Percentiles rank a stretch among this genome's conserved stretches.
phyloP scores from a whole-genome alignment of 2,113 vertebrate species.

The Sminthopsis crassicaudata region DNA sequence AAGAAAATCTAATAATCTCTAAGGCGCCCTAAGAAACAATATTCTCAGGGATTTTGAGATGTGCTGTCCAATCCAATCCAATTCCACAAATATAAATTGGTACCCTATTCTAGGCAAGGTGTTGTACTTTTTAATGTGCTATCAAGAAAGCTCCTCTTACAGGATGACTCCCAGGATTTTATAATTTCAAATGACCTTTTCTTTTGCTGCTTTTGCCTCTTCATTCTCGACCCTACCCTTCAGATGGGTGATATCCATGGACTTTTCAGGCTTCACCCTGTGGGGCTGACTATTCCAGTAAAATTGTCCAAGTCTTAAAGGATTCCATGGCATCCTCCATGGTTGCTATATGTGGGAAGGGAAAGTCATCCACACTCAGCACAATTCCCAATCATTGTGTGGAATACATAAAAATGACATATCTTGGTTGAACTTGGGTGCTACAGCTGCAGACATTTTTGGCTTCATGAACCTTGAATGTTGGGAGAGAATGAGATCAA shows the following conservation, averaged over 20 bases:
- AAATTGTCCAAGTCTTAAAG: not conserved
- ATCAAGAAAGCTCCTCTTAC: not conserved
- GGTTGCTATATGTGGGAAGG: not conserved
- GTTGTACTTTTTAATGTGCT: not conserved
- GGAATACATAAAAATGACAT: not conserved
- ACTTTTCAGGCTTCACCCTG: not conserved
- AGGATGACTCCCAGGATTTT: not conserved
- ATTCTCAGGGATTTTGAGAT: not conserved
- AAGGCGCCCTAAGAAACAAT: not conserved
- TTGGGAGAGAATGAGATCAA: not conserved
- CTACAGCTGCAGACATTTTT: not conserved
- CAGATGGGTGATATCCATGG: not conserved
- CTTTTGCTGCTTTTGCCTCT: not conserved
- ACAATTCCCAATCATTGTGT: not conserved
- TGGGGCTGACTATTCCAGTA: not conserved
- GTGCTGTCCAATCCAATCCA: not conserved
- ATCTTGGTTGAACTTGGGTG: not conserved
- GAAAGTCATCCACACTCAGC: not conserved
- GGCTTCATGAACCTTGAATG: not conserved
- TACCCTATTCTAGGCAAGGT: not conserved
- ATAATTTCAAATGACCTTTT: not conserved
- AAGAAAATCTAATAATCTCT: not conserved
- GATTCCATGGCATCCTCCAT: not conserved
- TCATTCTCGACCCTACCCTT: not conserved
- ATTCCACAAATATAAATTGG: not conserved